Evolutionary conservation across 2,888 invertebrate species (phyloP).

Genomic region (Himalopsyche tibetana): DNA sequence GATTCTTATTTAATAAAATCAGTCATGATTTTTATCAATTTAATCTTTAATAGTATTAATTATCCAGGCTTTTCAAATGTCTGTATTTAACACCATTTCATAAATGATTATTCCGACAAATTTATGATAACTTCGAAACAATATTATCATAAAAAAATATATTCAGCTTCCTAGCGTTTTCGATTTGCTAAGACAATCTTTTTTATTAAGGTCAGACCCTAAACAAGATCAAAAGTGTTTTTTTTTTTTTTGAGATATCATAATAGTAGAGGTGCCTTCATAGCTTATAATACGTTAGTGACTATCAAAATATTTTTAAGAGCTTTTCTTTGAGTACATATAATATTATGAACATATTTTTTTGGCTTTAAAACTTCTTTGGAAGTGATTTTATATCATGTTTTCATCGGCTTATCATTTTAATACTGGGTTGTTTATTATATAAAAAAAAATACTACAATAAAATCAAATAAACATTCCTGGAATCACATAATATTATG

Average conservation of each 20-base stretch:
- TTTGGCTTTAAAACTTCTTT: background rate
- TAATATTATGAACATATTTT: too few relatives aligned
- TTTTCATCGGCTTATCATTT: background rate
- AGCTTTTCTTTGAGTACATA: background rate
- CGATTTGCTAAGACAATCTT: constrained; percentile 44
- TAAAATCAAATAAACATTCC: too few relatives aligned
- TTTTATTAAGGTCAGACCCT: constrained; percentile 52
- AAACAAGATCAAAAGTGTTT: constrained; percentile 59
- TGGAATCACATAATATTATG: too few relatives aligned
- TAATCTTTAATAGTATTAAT: too few relatives aligned
- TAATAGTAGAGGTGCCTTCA: constrained; percentile 23
- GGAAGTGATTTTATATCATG: background rate
- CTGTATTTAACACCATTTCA: too few relatives aligned
- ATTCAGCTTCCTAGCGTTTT: constrained; percentile 12
- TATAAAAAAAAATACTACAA: too few relatives aligned
- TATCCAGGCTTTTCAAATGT: too few relatives aligned
- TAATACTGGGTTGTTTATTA: too few relatives aligned
- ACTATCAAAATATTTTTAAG: constrained; percentile 1
- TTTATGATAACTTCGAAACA: too few relatives aligned
- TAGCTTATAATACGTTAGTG: background rate
- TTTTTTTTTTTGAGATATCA: constrained; percentile 53
- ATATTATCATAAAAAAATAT: too few relatives aligned
- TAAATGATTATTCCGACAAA: background rate
- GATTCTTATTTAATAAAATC: too few relatives aligned
- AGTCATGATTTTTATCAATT: too few relatives aligned